Evolutionary conservation across 2,888 invertebrate species (phyloP), one percentile per base, ranked within the genome.

Genomic region (Tricholauxania praeusta): DNA sequence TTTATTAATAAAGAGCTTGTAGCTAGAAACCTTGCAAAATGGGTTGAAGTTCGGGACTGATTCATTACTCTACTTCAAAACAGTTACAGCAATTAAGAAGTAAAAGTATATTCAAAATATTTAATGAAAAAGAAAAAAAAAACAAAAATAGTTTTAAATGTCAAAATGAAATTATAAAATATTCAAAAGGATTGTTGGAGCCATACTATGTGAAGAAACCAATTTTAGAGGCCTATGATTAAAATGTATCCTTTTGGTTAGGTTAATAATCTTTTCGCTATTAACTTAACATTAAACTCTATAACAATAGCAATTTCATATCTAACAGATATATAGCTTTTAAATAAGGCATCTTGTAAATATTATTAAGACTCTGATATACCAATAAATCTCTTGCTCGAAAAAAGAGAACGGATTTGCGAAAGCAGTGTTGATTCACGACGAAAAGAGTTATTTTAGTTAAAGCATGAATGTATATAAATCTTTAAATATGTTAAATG

Each of bases 1-100:
- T 93, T 94, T 88, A 91, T 97, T 80, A 96, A 97, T 87, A 91
- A 94, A 83, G 96, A 96, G 89, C 89, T 97, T 82, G 94, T 96
- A 80, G 93, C 93, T 80, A 91, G 93, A 86, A 95, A 95, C 71
- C 91, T 92, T 82, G 96, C 96, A 68, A 92, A 93, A 84, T 94
- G 94, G 92, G 86, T 91, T 76, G 87, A 87, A 77, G 78, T 84
- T 77, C 78, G 78, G 79, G 83, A 86, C 81, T 86, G 86, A 85
- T 80, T 81, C 71, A 78, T 71, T 77, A 77, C 77, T 77, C 75
- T 67, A 22, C 75, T 73, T 77, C 77, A 81, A 76, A 78, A 78
- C 71, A 74, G 55, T 39, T 60, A 63, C 67, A 67, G 63, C 69
- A 73, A 63, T 62, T 74, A 63, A 53, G 63, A 62, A 47, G 47